Conservation (phyloP, 1,140 invertebrate species). For the Papilio xuthus region DNA sequence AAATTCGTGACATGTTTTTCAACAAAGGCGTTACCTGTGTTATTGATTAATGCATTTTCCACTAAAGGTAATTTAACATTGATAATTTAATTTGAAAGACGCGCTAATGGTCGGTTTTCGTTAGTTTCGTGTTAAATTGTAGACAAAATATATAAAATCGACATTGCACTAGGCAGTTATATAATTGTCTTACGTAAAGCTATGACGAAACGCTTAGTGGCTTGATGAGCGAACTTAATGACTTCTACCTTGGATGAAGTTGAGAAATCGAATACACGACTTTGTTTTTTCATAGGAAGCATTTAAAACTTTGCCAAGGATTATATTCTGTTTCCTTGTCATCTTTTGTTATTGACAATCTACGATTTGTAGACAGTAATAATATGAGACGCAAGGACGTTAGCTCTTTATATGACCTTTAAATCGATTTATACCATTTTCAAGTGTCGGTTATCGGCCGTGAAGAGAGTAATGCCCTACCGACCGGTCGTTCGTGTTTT, state of each 20-base stretch:
- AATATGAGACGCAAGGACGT: constrained; percentile 10
- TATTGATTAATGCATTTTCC: constrained; percentile 24
- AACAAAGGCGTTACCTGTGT: constrained; percentile 2
- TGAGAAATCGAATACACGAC: constrained; percentile 43
- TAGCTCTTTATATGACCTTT: constrained; percentile 15
- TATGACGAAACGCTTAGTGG: constrained; percentile 64
- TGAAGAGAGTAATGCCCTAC: constrained; percentile 60
- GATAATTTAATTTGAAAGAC: constrained; percentile 12
- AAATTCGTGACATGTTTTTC: constrained; percentile 20
- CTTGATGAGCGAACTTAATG: constrained; percentile 62
- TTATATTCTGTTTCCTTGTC: constrained; percentile 25
- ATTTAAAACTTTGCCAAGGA: constrained; percentile 11
- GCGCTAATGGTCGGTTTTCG: neutral
- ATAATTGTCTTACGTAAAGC: constrained; percentile 74
- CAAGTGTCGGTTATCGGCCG: constrained; percentile 41
- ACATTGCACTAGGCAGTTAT: constrained; percentile 67
- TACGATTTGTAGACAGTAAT: neutral
- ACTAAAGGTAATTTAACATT: constrained; percentile 29
- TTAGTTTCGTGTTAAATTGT: constrained; percentile 46
- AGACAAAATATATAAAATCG: constrained; percentile 51
- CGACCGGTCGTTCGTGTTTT: constrained; percentile 57
- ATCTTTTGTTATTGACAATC: constrained; percentile 12
- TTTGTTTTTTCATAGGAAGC: constrained; percentile 35
- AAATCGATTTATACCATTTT: constrained; percentile 11
- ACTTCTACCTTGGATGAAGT: constrained; percentile 57